Evolutionary conservation across 2,888 invertebrate genomes (phyloP).

Genomic region (Ectobius pallidus): DNA sequence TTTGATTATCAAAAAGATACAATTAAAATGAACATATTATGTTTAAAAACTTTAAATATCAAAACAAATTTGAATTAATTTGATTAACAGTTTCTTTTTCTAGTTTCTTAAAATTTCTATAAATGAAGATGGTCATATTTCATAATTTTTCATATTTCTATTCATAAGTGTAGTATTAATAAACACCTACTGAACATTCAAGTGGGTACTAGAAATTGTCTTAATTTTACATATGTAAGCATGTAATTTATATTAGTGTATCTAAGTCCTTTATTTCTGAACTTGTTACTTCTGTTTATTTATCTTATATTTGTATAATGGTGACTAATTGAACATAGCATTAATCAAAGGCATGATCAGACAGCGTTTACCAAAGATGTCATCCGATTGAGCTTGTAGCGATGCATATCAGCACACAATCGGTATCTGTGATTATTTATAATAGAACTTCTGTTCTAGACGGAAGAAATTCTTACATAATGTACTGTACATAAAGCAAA

Average conservation of each 20-base stretch:
- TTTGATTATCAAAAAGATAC: too few relatives aligned
- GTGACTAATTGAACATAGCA: neutral
- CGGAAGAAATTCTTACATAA: neutral
- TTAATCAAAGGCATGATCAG: neutral
- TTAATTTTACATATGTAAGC: too few relatives aligned
- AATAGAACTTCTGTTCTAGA: neutral
- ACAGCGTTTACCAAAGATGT: slow-evolving; percentile 27
- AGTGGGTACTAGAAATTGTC: too few relatives aligned
- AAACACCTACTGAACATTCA: too few relatives aligned
- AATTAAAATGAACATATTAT: too few relatives aligned
- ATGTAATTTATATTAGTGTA: neutral
- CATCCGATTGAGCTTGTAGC: slow-evolving; percentile 6
- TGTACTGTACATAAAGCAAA: slow-evolving; percentile 10
- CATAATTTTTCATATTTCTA: too few relatives aligned
- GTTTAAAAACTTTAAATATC: too few relatives aligned
- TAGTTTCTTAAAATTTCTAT: too few relatives aligned
- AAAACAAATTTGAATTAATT: too few relatives aligned
- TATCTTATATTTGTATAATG: neutral
- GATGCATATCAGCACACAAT: slow-evolving; percentile 6
- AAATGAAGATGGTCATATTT: too few relatives aligned
- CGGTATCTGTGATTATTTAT: slow-evolving; percentile 27
- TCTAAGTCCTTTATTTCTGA: neutral
- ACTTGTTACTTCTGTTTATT: neutral
- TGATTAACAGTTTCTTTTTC: too few relatives aligned
- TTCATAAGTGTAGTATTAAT: too few relatives aligned